These are phyloP conservation scores for Calephelis perditalis DNA, from an alignment of 2,888 invertebrate genomes.

Conservation along the genomic window DNA sequence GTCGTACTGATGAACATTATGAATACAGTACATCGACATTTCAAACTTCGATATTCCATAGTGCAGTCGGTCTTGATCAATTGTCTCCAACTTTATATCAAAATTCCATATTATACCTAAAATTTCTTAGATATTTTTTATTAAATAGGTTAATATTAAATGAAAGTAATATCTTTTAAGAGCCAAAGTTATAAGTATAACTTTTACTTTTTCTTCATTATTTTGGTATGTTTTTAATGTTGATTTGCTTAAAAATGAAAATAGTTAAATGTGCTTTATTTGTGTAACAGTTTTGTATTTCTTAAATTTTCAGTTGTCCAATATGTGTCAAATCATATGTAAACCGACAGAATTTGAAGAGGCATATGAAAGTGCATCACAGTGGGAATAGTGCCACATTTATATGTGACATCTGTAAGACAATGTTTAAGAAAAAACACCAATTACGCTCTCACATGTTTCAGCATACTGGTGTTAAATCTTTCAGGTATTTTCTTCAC, in stretches of 20 bases:
- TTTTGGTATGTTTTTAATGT: no score
- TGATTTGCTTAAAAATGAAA: not conserved
- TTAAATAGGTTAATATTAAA: no score
- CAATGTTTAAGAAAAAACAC: slow-evolving; percentile 74
- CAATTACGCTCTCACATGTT: slow-evolving; percentile 77
- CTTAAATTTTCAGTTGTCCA: slow-evolving; percentile 51
- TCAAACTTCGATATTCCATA: no score
- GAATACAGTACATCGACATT: no score
- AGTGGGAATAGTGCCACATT: slow-evolving; percentile 51
- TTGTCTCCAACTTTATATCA: no score
- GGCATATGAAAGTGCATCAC: slow-evolving; percentile 76
- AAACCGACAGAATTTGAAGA: slow-evolving; percentile 74
- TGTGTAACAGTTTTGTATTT: slow-evolving; percentile 9
- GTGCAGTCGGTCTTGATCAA: no score
- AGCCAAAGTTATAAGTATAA: no score
- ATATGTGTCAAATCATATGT: slow-evolving; percentile 71
- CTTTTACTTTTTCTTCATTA: no score
- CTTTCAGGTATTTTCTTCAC: slow-evolving; percentile 46
- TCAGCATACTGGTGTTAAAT: slow-evolving; percentile 69
- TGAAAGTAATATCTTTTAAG: no score
- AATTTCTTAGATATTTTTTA: no score
- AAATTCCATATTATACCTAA: no score
- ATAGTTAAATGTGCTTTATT: slow-evolving; percentile 21
- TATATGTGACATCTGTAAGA: slow-evolving; percentile 68
- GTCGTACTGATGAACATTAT: no score